Evolutionary conservation across 2,113 vertebrate species (phyloP), one percentile per base, ranked within the genome.

Genomic region (Mastomys coucha): DNA sequence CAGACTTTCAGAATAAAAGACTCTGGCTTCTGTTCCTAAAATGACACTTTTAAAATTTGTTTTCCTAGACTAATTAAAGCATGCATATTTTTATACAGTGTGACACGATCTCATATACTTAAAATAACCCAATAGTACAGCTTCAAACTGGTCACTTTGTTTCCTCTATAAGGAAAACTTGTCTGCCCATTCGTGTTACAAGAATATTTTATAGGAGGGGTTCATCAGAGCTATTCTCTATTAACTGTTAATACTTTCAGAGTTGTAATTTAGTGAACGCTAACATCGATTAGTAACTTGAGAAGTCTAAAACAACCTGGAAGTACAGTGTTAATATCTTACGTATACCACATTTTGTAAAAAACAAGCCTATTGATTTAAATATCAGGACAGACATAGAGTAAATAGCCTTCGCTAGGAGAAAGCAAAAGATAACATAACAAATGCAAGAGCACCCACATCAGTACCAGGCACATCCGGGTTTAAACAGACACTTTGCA

Each of bases 1-100:
- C 85, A 96, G 60, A 89, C 19, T 96, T 92, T 91, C 78, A 90
- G 69, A 97, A 97, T 82, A 92, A 85, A 95, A 82, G 56, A 95
- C 33, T 87, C 19, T 93, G 58, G 70, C 84, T 97, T 97, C 70
- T 85, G 33, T 85, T 96, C 45, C 76, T 90, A 42, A 96, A 96
- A 96, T 78, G 22, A 88, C 6, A 73, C 6, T 73, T 97, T 80
- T 76, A 13, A 45, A 75, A 53, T 90, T 89, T 95, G 69, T 76
- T 90, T 93, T 84, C 84, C 86, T 56, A 85, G 56, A 87, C 84
- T 51, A 87, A 76, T 26, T 77, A 93, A 78, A 93, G 96, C 26
- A 94, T 88, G 90, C 58, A 91, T 77, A 82, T 90, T 88, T 92
- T 96, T 72, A 67, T 88, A 20, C 85, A 97, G 84, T 72, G 17